Base-by-base conservation (phyloP, 92 coral and sea anemone species). In the Epizoanthus illoricatus region DNA sequence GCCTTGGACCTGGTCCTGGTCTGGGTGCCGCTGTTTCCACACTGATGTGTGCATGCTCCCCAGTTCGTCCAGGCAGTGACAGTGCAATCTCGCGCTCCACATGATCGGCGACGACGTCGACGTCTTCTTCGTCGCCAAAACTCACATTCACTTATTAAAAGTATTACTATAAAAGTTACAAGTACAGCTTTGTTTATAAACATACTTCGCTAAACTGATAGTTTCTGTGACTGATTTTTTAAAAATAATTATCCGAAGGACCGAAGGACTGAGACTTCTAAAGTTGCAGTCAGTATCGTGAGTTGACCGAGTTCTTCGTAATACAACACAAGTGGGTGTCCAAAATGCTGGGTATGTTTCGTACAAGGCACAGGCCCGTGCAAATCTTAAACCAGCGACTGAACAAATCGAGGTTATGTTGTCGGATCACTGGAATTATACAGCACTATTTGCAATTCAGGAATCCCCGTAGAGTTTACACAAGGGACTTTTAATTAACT, bases 1-100 rank as follows among this genome's bases (percentile, higher is more conserved):
- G 64, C 12, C 57, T 85, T 86, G 16, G 15, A 9, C 28, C 98
- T 79, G 8, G 93, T 86, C 8, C 98, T 84, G 13, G 41, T 45
- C 73, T 83, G 87, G 10, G 86, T 81, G 11, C 96, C 96, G 57
- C 88, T 88, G 4, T 84, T 85, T 1, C 96, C 93, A 67, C 93
- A 92, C 43, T 81, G 91, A 43, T 87, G 91, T 8, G 84, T 62
- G 55, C 96, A 89, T 6, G 64, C 81, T 55, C 91, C 84, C 95
- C 94, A 93, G 20, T 84, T 71, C 3, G 89, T 23, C 97, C 97
- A 95, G 4, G 70, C 24, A 7, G 87, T 40, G 8, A 90, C 95
- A 5, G 52, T 85, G 43, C 98, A 95, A 73, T 94, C 87, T 2
- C 86, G 69, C 1, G 93, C 69, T 9, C 54, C 21, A 43, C 92